Evolutionary conservation across 2,888 invertebrate genomes (phyloP).

Genomic region (Scaptomyza flava): DNA sequence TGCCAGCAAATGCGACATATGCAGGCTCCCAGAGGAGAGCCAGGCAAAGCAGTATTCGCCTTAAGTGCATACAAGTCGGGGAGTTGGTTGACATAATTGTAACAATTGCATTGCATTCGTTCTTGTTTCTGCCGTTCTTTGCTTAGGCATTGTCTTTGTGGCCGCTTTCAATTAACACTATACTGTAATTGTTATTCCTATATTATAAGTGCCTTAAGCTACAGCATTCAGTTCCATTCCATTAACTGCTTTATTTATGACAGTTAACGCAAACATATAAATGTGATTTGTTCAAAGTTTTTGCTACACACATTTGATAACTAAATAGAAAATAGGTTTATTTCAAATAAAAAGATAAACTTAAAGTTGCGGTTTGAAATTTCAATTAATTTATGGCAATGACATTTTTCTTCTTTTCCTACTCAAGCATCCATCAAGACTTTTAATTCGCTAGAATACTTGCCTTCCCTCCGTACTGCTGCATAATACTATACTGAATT

Average conservation of each 20-base stretch:
- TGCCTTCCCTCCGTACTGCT: not conserved
- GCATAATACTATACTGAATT: not conserved
- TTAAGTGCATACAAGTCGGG: constrained; percentile 38
- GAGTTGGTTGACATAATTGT: constrained; percentile 66
- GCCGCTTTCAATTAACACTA: constrained; percentile 36
- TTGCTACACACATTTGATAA: too few relatives aligned
- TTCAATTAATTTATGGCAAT: too few relatives aligned
- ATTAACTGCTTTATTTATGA: constrained; percentile 16
- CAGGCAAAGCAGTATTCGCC: constrained; percentile 4
- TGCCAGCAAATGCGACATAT: constrained; percentile 31
- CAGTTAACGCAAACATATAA: not conserved
- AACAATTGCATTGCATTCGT: constrained; percentile 70
- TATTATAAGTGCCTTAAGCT: constrained; percentile 24
- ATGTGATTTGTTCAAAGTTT: not conserved
- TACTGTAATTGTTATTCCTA: constrained; percentile 47
- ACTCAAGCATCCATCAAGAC: not conserved
- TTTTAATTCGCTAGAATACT: too few relatives aligned
- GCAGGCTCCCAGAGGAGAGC: constrained; percentile 16
- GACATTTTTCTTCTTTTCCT: too few relatives aligned
- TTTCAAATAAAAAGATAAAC: too few relatives aligned
- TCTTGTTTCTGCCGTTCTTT: constrained; percentile 28
- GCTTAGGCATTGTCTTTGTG: constrained; percentile 30
- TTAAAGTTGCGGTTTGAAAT: too few relatives aligned
- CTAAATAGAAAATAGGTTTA: too few relatives aligned
- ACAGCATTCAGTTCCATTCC: not conserved